These are phyloP conservation scores for Cryptotermes secundus DNA, from an alignment of 1,140 invertebrate species.

Conservation along the genomic window DNA sequence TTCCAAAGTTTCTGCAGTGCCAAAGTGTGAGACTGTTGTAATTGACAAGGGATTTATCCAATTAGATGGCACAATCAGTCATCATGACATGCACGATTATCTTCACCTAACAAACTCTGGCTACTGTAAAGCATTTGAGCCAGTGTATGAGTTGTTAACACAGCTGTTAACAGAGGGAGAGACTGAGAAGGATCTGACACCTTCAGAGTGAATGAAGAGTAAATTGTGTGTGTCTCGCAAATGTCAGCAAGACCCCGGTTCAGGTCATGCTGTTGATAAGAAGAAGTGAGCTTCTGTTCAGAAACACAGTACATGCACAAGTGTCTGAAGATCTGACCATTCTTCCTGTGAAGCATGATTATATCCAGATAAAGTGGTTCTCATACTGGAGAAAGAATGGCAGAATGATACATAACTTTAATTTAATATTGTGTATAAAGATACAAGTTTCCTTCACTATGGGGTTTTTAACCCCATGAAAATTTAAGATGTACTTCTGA, in stretches of 20 bases:
- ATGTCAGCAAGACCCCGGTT: not conserved
- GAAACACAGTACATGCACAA: not conserved
- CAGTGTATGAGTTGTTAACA: constrained; percentile 71
- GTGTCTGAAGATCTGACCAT: not conserved
- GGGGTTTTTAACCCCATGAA: not conserved
- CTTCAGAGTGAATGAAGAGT: constrained; percentile 58
- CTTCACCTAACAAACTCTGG: constrained; percentile 79
- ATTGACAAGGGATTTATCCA: constrained; percentile 77
- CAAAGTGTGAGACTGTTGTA: constrained; percentile 66
- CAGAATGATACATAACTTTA: not conserved
- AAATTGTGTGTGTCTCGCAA: not conserved
- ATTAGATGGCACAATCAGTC: constrained; percentile 75
- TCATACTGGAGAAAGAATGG: not conserved
- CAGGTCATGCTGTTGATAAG: not conserved
- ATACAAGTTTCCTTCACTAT: not conserved
- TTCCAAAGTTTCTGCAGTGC: constrained; percentile 57
- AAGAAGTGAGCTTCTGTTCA: not conserved
- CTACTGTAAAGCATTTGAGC: constrained; percentile 80
- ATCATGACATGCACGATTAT: constrained; percentile 88
- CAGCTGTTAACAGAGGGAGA: constrained; percentile 74
- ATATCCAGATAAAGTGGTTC: not conserved
- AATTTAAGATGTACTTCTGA: not conserved
- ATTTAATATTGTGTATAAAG: not conserved
- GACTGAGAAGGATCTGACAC: constrained; percentile 67
- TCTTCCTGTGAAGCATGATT: not conserved